These are phyloP conservation scores for Crotophaga sulcirostris DNA, from an alignment of 2,113 vertebrate genomes.

Conservation along the genomic window DNA sequence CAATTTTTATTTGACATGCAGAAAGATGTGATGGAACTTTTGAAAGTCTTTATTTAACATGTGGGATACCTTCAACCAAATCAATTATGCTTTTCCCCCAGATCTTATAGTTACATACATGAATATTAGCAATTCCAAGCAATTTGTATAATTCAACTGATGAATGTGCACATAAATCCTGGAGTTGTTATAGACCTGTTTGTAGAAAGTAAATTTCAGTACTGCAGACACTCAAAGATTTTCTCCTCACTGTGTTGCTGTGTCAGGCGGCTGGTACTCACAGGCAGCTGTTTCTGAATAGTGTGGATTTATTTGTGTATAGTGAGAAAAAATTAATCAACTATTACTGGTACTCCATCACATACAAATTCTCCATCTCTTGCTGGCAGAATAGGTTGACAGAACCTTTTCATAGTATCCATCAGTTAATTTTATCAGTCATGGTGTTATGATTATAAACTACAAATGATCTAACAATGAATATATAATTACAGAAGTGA, in stretches of 20 bases:
- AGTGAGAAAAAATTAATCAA: conserved; percentile 36
- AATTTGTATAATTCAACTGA: neutral
- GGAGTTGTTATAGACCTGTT: neutral
- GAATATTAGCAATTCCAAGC: neutral
- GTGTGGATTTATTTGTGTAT: conserved; percentile 8
- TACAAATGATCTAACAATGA: conserved; percentile 47
- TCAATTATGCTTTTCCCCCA: neutral
- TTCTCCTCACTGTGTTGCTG: neutral
- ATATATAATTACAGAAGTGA: conserved; percentile 48
- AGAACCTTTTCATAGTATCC: conserved; percentile 35
- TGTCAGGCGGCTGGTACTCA: neutral
- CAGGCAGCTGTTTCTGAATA: neutral
- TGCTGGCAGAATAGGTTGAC: conserved; percentile 15
- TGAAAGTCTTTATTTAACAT: neutral
- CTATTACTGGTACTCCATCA: conserved; percentile 7
- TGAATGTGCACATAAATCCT: neutral
- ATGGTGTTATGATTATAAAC: conserved; percentile 41
- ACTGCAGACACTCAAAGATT: neutral
- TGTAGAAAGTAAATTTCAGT: neutral
- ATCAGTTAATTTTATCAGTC: conserved; percentile 59
- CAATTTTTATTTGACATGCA: neutral
- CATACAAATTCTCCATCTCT: neutral
- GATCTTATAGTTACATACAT: neutral
- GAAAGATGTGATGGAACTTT: neutral
- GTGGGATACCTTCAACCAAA: neutral